phyloP scores from a whole-genome alignment of 2,113 vertebrate species.

The Urocynchramus pylzowi region DNA sequence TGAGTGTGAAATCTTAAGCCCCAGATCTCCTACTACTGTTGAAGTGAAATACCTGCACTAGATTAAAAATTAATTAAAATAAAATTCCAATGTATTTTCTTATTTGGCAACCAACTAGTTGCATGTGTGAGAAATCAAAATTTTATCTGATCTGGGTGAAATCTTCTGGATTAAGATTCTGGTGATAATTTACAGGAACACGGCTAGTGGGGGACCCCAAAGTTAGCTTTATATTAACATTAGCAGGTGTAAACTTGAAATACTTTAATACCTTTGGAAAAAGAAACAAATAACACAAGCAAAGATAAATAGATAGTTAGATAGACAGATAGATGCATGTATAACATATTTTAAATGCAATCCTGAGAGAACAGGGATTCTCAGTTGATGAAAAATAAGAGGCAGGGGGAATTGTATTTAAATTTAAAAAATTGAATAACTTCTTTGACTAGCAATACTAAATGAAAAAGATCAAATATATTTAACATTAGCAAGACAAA shows the following conservation, averaged over 20 bases:
- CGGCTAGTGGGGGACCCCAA: fast-evolving
- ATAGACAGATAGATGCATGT: not conserved
- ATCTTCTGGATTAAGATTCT: not conserved
- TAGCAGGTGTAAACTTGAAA: not conserved
- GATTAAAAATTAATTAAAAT: not conserved
- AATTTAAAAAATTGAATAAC: not conserved
- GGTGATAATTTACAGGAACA: not conserved
- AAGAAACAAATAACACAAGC: not conserved
- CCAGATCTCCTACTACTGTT: not conserved
- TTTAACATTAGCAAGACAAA: not conserved
- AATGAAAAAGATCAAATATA: not conserved
- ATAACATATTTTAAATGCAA: not conserved
- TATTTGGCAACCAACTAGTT: not conserved
- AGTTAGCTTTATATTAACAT: not conserved
- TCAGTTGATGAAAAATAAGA: not conserved
- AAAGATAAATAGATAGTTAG: not conserved
- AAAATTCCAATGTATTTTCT: not conserved
- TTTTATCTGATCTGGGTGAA: not conserved
- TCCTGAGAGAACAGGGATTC: not conserved
- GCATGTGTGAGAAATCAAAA: not conserved
- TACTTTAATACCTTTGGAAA: not conserved
- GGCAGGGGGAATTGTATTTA: not conserved
- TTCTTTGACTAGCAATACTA: not conserved
- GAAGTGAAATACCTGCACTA: not conserved
- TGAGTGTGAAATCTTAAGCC: not conserved